phyloP scores from a whole-genome alignment of 1,140 invertebrate genomes.

The Asobara japonica region DNA sequence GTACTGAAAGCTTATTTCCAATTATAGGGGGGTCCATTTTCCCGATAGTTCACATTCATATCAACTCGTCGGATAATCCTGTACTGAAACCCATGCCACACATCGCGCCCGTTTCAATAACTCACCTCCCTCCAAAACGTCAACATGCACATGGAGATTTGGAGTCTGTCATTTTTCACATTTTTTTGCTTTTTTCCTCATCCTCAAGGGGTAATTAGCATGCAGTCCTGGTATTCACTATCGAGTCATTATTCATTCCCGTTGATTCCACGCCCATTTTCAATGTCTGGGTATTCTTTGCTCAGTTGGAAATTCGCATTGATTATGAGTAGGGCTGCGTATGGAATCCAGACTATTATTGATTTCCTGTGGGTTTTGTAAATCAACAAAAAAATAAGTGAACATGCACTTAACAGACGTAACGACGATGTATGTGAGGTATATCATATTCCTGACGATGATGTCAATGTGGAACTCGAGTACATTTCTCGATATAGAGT shows the following conservation, averaged over 20 bases:
- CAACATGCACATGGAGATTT: slow-evolving; percentile 46
- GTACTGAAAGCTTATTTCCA: background rate
- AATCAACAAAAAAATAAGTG: too few species aligned
- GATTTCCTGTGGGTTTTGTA: too few species aligned
- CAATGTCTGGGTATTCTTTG: too few species aligned
- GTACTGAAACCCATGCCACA: background rate
- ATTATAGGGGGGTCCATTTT: background rate
- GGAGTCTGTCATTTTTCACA: slow-evolving; percentile 43
- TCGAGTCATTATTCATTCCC: background rate
- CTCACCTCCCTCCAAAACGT: slow-evolving; percentile 39
- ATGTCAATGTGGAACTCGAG: too few species aligned
- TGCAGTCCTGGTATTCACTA: background rate
- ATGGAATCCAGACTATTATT: too few species aligned
- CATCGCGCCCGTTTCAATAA: slow-evolving; percentile 25
- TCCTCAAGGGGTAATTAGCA: background rate
- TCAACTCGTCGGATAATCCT: background rate
- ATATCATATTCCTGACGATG: too few species aligned
- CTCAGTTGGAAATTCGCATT: too few species aligned
- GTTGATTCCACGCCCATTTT: too few species aligned
- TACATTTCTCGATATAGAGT: too few species aligned
- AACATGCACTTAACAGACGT: too few species aligned
- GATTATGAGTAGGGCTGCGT: too few species aligned
- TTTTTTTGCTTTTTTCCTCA: slow-evolving; percentile 33
- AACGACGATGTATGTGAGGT: too few species aligned
- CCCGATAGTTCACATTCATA: background rate